phyloP scores from a whole-genome alignment of 2,797 vertebrate genomes.

The Poeciliopsis paucimaculata region DNA sequence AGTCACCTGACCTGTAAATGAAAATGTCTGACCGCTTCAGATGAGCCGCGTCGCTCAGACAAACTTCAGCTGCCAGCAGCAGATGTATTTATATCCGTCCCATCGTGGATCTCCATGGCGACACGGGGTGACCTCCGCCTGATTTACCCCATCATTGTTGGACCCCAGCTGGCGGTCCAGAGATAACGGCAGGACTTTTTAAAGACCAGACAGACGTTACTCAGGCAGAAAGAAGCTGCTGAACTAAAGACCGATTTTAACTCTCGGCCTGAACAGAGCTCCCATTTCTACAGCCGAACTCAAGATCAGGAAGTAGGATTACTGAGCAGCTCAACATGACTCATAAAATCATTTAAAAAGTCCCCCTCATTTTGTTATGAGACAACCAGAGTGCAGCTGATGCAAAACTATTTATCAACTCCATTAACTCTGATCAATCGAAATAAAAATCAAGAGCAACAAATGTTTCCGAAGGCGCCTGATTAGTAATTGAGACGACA shows the following conservation, averaged over 20 bases:
- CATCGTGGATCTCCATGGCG: conserved; percentile 23
- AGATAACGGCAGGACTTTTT: not conserved
- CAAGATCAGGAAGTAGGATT: not conserved
- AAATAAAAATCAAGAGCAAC: no score
- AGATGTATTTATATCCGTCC: conserved; percentile 55
- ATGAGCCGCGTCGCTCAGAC: not conserved
- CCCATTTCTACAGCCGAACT: not conserved
- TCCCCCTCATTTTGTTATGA: no score
- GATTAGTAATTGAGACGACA: no score
- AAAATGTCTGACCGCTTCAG: not conserved
- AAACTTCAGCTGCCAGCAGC: conserved; percentile 49
- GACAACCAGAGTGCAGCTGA: no score
- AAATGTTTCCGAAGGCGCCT: no score
- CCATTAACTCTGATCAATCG: no score
- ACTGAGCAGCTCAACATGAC: not conserved
- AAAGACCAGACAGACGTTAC: not conserved
- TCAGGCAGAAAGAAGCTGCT: not conserved
- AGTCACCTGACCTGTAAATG: not conserved
- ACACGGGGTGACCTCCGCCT: conserved; percentile 58
- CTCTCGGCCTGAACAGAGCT: no score
- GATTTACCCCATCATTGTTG: conserved; percentile 31
- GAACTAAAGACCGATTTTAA: not conserved
- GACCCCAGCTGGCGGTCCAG: not conserved
- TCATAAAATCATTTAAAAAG: not conserved
- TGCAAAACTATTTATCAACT: no score